A percentile compares a stretch with the other conserved stretches of the same genome.
Conservation (phyloP, 2,113 vertebrate genomes). For the Ceratotherium simum region DNA sequence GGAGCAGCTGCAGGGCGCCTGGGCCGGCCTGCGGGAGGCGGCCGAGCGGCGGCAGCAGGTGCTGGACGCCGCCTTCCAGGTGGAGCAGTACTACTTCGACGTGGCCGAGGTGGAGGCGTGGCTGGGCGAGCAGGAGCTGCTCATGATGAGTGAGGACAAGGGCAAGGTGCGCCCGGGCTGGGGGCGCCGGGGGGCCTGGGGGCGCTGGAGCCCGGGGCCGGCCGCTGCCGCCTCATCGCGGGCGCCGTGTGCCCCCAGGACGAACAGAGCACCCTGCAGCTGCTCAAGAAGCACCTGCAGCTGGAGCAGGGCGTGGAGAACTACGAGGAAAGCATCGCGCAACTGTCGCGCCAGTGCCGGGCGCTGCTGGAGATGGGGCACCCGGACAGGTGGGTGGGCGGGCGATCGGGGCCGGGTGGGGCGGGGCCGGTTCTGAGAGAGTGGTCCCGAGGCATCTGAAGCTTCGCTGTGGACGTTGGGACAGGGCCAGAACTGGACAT, state of each 20-base stretch:
- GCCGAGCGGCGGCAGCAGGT: constrained; percentile 91
- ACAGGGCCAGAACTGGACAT: not conserved
- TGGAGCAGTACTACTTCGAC: constrained; percentile 96
- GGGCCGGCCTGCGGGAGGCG: constrained; percentile 90
- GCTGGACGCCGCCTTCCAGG: constrained; percentile 94
- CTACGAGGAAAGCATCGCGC: constrained; percentile 96
- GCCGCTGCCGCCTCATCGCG: not conserved
- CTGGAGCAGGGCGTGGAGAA: constrained; percentile 96
- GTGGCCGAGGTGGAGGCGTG: constrained; percentile 95
- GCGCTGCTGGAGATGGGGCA: constrained; percentile 95
- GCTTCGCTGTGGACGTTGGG: not conserved
- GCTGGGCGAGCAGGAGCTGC: constrained; percentile 96
- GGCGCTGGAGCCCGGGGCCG: not conserved
- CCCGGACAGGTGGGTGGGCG: constrained; percentile 91
- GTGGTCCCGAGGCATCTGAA: not conserved
- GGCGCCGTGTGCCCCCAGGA: constrained; percentile 86
- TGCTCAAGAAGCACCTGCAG: constrained; percentile 96
- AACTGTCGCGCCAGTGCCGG: constrained; percentile 95
- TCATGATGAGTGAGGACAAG: constrained; percentile 97
- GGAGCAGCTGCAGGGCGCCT: constrained; percentile 90
- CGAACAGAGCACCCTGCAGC: constrained; percentile 95
- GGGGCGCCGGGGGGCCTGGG: not conserved
- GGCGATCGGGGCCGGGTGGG: constrained; percentile 3
- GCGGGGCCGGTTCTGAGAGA: not conserved
- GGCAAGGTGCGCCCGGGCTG: constrained; percentile 91